Base-by-base conservation (phyloP, 2,888 invertebrate genomes). In the Sclerodermus sp. region DNA sequence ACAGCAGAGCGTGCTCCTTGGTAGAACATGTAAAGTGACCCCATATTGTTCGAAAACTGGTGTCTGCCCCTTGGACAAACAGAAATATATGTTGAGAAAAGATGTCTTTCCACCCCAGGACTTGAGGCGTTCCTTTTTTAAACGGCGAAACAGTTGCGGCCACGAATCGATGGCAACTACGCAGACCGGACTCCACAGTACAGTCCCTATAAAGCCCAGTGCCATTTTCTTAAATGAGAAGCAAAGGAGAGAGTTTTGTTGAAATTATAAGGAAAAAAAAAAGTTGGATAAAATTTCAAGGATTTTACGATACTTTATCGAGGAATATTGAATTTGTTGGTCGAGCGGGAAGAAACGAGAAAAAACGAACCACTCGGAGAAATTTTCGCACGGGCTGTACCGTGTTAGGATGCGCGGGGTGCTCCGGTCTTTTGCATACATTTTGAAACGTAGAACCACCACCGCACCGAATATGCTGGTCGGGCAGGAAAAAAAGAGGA, bases 131-230 rank as follows among this genome's bases (percentile, higher is more conserved):
- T 72, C 61, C 68, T 76, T 75, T 76, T 76, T 74, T 74, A 68
- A 76, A 72, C 73, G 70, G 60, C 69, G 74, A 73, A 76, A 76
- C 76, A 76, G 76, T 76, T 76, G 76, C 75, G 75, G 64, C 75
- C 76, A 76, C 76, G 73, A 77, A 77, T 77, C 76, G 76, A 77
- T 77, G 76, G 74, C 74, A 75, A 76, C 76, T 75, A 73, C 75
- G 71, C 67, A 66, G 69, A 59, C 73, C 72, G 76, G 74, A 76
- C 75, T 57, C 58, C 60, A n/a, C n/a, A 49, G 76, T 77, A 76
- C 75, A 76, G 76, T 76, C 74, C 57, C 52, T 16, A 15, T 46
- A 72, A 51, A 61, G 66, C 0, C 13, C n/a, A n/a, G 14, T 9
- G 2, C 8, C n/a, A 14, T 17, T 8, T n/a, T n/a, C n/a, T n/a